Evolutionary conservation across 2,113 vertebrate species (phyloP).

Genomic region (Syngnathus floridae): DNA sequence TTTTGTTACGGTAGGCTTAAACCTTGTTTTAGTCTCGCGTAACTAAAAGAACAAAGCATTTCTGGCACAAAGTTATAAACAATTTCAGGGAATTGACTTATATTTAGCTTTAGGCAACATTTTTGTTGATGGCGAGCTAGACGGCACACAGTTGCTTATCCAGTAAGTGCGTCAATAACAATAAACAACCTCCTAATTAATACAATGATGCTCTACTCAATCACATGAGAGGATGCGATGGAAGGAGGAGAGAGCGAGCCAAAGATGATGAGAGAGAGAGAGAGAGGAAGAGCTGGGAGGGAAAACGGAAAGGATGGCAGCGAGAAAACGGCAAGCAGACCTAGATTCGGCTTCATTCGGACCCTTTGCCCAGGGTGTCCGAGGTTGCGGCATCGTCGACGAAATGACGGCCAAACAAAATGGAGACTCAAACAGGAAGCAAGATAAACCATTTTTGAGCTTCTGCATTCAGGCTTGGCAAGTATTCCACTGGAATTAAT

Average conservation of each 20-base stretch:
- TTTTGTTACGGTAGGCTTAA: not conserved
- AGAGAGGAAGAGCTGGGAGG: constrained; percentile 44
- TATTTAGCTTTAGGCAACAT: not conserved
- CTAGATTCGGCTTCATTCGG: constrained; percentile 49
- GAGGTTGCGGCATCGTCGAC: constrained; percentile 28
- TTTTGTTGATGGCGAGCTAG: constrained; percentile 1
- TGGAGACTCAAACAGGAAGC: constrained; percentile 45
- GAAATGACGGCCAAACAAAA: constrained; percentile 51
- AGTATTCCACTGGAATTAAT: constrained; percentile 53
- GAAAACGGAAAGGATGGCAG: constrained; percentile 48
- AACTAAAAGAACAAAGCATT: too few species aligned
- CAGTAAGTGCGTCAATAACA: constrained; percentile 26
- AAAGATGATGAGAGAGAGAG: constrained; percentile 26
- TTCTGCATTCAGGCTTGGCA: constrained; percentile 35
- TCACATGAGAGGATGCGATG: constrained; percentile 44
- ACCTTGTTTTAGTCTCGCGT: not conserved
- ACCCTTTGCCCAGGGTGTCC: constrained; percentile 40
- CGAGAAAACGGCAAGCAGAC: constrained; percentile 58
- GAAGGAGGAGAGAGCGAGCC: constrained; percentile 32
- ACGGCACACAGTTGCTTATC: constrained; percentile 9
- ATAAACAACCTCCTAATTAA: constrained; percentile 63
- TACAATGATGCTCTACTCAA: constrained; percentile 44
- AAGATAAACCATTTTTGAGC: constrained; percentile 37
- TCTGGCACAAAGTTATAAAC: not conserved
- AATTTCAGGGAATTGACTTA: not conserved